Percentiles rank a stretch among this genome's conserved stretches.
Conservation (phyloP, 2,888 invertebrate species). For the Eupeodes latifasciatus region DNA sequence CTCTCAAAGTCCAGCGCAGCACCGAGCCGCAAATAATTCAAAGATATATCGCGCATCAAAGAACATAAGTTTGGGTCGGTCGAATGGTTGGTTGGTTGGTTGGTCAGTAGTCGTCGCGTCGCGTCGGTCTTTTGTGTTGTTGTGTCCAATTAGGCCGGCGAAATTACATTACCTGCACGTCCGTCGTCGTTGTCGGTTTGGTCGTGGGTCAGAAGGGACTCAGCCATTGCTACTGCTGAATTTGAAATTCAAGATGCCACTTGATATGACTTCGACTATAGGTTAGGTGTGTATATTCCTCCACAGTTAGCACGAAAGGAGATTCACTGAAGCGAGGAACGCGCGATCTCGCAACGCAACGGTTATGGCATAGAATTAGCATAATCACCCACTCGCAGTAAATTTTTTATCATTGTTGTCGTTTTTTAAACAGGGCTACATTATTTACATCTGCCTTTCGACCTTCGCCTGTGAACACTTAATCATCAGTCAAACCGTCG, state of each 20-base stretch:
- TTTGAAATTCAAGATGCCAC: slow-evolving; percentile 73
- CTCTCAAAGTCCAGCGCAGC: slow-evolving; percentile 43
- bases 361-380: slow-evolving; percentile 58
- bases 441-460: slow-evolving; percentile 66
- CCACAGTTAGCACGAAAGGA: slow-evolving; percentile 63
- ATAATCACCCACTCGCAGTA: slow-evolving; percentile 73
- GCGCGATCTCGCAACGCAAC: slow-evolving; percentile 63
- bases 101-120: neutral
- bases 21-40: neutral
- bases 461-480: slow-evolving; percentile 72
- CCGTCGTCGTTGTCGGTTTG: neutral
- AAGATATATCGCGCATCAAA: slow-evolving; percentile 62
- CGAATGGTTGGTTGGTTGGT: too few species aligned
- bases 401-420: slow-evolving; percentile 9
- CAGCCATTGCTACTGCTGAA: slow-evolving; percentile 37
- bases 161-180: slow-evolving; percentile 52
- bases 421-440: slow-evolving; percentile 31
- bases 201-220: slow-evolving; percentile 33
- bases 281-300: slow-evolving; percentile 9
- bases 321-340: slow-evolving; percentile 71
- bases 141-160: slow-evolving; percentile 69
- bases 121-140: slow-evolving; percentile 57
- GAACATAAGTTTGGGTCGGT: slow-evolving; percentile 62
- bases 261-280: slow-evolving; percentile 48
- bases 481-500: slow-evolving; percentile 72